A percentile compares a stretch with the other conserved stretches of the same genome.
Conservation (phyloP, 2,113 vertebrate genomes). For the Cariama cristata region DNA sequence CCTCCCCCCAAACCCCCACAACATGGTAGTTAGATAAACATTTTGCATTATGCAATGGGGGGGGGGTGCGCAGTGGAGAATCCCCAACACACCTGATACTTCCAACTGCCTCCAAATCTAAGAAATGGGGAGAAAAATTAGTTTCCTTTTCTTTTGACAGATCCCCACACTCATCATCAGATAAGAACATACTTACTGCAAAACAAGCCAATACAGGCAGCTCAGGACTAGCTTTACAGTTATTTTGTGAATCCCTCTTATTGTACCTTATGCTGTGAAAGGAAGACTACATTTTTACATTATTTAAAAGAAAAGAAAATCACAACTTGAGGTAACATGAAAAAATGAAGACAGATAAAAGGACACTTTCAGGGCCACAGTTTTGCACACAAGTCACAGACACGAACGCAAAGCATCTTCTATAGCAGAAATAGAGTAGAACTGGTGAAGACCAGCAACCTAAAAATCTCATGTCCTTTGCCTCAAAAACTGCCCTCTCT, state of each 20-base stretch:
- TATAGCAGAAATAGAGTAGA: background rate
- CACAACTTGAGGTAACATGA: background rate
- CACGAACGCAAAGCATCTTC: background rate
- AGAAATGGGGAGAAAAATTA: background rate
- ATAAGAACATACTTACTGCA: background rate
- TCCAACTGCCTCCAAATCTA: background rate
- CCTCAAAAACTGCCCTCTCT: background rate
- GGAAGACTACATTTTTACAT: accelerated
- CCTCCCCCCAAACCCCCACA: background rate
- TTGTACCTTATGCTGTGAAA: background rate
- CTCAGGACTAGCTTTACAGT: background rate
- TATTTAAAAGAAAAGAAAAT: background rate
- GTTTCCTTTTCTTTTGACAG: background rate
- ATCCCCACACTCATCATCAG: background rate
- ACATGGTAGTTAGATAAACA: background rate
- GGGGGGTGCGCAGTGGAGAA: background rate
- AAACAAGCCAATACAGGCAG: background rate
- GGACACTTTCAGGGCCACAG: background rate
- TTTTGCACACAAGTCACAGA: background rate
- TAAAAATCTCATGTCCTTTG: background rate
- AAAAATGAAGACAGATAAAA: background rate
- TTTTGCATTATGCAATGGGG: background rate
- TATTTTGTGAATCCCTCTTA: background rate
- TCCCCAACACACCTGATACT: background rate
- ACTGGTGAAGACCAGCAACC: background rate